These are phyloP conservation scores for Andrena dorsata DNA, from an alignment of 2,888 invertebrate species.

Conservation along the genomic window DNA sequence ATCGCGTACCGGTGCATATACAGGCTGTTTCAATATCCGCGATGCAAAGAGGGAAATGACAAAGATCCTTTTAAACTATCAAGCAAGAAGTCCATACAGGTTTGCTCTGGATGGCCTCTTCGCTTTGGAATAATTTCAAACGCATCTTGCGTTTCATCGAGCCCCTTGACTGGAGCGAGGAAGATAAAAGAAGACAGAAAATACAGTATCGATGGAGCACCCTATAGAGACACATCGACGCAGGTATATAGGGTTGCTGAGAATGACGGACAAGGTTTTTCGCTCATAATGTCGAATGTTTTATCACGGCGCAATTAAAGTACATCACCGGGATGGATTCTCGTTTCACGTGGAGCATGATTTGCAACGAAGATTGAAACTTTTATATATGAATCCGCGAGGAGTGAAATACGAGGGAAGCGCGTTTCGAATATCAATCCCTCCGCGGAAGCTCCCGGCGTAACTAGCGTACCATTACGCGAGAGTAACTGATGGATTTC, in stretches of 20 bases:
- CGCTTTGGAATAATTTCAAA: too few relatives aligned
- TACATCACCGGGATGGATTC: neutral
- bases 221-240: neutral
- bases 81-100: too few relatives aligned
- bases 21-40: neutral
- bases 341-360: neutral
- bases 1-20: constrained; percentile 43
- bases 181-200: neutral
- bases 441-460: neutral
- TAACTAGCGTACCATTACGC: constrained; percentile 10
- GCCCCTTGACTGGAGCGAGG: too few relatives aligned
- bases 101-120: too few relatives aligned
- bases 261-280: constrained; percentile 17
- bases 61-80: neutral
- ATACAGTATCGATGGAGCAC: constrained; percentile 15
- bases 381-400: constrained; percentile 3
- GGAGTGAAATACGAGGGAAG: neutral
- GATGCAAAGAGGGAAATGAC: neutral
- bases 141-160: too few relatives aligned
- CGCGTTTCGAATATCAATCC: constrained; percentile 29
- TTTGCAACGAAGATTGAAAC: neutral
- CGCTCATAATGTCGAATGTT: constrained; percentile 13
- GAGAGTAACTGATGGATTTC: constrained; percentile 9
- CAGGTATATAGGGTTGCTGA: neutral
- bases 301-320: constrained; percentile 35